A percentile compares a stretch with the other conserved stretches of the same genome.
These are phyloP conservation scores for Isurus oxyrinchus DNA, from an alignment of 2,113 vertebrate genomes.

Conservation along the genomic window DNA sequence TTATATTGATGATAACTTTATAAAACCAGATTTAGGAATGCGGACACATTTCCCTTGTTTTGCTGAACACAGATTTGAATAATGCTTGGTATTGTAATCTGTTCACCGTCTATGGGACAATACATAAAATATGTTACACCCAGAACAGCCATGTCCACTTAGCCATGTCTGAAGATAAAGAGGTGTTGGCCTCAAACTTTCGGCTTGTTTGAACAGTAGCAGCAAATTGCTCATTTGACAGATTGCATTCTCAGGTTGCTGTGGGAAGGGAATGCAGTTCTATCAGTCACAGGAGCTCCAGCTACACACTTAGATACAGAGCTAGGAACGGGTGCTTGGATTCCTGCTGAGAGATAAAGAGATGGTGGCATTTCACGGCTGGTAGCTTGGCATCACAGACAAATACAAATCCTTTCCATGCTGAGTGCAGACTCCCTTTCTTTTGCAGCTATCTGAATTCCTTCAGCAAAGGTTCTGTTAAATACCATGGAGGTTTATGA, in stretches of 20 bases:
- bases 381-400: neutral
- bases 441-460: neutral
- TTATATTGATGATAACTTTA: neutral
- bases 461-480: neutral
- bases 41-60: neutral
- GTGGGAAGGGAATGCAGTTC: neutral
- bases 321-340: neutral
- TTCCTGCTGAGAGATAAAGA: constrained; percentile 26
- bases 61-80: neutral
- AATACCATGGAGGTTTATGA: neutral
- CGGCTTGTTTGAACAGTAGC: neutral
- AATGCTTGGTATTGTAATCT: neutral
- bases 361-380: constrained; percentile 1
- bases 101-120: neutral
- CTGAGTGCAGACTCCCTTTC: neutral
- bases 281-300: constrained; percentile 4
- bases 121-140: neutral
- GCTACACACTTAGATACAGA: neutral
- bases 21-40: constrained; percentile 6
- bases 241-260: neutral
- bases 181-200: neutral
- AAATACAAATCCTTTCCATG: neutral
- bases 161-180: neutral
- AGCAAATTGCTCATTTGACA: constrained; percentile 25
- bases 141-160: neutral